Evolutionary conservation across 2,797 vertebrate genomes (phyloP), one percentile per base, ranked within the genome.

Genomic region (Trematomus bernacchii): DNA sequence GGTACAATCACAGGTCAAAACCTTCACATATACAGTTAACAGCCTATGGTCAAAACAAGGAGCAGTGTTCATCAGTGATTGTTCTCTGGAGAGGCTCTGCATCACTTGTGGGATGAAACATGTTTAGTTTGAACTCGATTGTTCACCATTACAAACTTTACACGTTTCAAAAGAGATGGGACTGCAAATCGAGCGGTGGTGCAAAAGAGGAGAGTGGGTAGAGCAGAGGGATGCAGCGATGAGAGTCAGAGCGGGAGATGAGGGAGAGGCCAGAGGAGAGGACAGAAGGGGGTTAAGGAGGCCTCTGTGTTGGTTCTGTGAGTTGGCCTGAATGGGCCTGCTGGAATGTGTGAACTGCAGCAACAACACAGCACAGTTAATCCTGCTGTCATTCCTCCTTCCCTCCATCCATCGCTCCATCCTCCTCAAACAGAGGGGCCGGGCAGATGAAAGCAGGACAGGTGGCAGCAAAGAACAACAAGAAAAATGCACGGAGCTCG

Each of bases 341-440:
- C 78, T 86, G 92, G 93, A 95, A 95, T 95, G 93, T 93, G 91
- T 93, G 90, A 93, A 92, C 89, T 84, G 88, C 87, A 92, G 85
- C 90, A 93, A 92, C 91, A 92, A 88, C 86, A 77, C 85, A 82
- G 91, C 77, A 90, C 92, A 93, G 92, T 92, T 93, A 94, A 94
- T 94, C 94, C 92, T 89, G 79, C 79, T 55, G 76, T 77, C 78
- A 77, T 66, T 60, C 60, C 73, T 66, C 72, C 84, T 52, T 62
- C 83, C 10, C 65, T 55, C 82, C 70, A 37, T 21, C 61, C 57
- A 15, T 1, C 21, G 14, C 5, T 23, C 16, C 60, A 16, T 2
- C 53, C 6, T 61, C 59, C 4, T 42, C n/a, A 55, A 7, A 43
- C 69, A 53, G 51, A 69, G 19, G 15, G 60, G 46, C 46, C 2